Evolutionary conservation across 2,888 invertebrate species (phyloP).

Genomic region (Bursaphelenchus okinawaensis): DNA sequence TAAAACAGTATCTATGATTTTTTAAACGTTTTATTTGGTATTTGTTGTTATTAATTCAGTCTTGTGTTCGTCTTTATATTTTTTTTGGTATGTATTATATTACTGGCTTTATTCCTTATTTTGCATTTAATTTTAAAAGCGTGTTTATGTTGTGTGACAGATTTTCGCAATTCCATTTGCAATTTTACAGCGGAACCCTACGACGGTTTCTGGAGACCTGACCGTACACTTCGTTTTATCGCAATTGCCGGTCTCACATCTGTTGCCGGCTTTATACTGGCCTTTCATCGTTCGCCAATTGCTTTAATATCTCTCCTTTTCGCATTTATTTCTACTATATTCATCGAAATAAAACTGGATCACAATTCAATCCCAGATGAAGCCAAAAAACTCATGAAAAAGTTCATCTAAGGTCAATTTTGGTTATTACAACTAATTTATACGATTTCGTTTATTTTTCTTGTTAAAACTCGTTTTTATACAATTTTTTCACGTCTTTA

Average conservation of each 20-base stretch:
- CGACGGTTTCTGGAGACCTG: conserved; percentile 34
- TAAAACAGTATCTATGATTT: no score
- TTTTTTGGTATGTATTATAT: not conserved
- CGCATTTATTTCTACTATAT: conserved; percentile 13
- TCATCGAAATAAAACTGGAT: conserved; percentile 13
- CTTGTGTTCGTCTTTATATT: no score
- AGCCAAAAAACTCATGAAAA: not conserved
- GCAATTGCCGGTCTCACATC: conserved; percentile 39
- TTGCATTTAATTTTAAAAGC: conserved; percentile 10
- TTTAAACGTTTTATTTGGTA: not conserved
- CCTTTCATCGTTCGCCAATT: conserved; percentile 15
- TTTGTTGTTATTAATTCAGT: conserved; percentile 10
- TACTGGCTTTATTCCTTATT: not conserved
- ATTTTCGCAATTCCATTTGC: not conserved
- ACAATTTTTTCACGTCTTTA: no score
- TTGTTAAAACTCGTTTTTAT: no score
- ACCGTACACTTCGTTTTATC: conserved; percentile 36
- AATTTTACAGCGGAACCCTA: conserved; percentile 32
- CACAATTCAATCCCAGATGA: conserved; percentile 6
- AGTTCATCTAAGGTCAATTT: not conserved
- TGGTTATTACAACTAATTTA: no score
- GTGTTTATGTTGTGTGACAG: not conserved
- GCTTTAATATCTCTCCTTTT: conserved; percentile 14
- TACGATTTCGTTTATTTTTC: no score
- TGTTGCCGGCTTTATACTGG: conserved; percentile 42